Base-by-base conservation (phyloP, 2,888 invertebrate species). In the Netelia virgata region DNA sequence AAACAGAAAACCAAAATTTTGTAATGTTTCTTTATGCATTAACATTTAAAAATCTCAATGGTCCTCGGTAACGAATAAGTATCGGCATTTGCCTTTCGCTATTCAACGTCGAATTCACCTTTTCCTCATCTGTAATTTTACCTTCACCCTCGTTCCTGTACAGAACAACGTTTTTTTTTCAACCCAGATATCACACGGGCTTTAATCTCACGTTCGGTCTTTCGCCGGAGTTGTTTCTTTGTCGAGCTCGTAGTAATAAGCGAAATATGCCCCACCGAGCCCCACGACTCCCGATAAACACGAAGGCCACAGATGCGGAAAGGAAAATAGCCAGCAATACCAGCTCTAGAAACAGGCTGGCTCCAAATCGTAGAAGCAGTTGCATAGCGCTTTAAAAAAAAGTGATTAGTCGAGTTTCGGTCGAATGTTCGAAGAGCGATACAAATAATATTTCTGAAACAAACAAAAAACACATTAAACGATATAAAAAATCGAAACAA, bases 141-240 rank as follows among this genome's bases (percentile, higher is more conserved):
- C 73, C 69, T 53, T 61, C 41, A 50, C 20, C 55, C 68, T 63
- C 55, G 53, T 55, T 41, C 68, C 57, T 69, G 53, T 55, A 16
- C 55, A 9, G 16, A 10, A 16, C 55, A 16, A 18, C 16, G 23
- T 23, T 28, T 70, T 80, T 77, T 70, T 43, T 76, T 57, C 72
- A 59, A 72, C 41, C 43, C 66, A 76, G 76, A 72, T 80, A 76
- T 75, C 57, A 23, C 75, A 55, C 61, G 55, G 73, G 63, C 81
- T 81, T 81, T 84, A 81, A 84, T 84, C 84, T 78, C 64, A 70
- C 57, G 64, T 11, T 55, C 74, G 69, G 59, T 81, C 77, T 84
- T 84, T 78, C 77, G 69, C 63, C 14, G 72, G 77, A 59, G 64
- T 81, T 78, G 77, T 64, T 84, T 74, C 84, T 84, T 84, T 84